phyloP scores from a whole-genome alignment of 2,797 vertebrate genomes.

The Danio albolineatus region DNA sequence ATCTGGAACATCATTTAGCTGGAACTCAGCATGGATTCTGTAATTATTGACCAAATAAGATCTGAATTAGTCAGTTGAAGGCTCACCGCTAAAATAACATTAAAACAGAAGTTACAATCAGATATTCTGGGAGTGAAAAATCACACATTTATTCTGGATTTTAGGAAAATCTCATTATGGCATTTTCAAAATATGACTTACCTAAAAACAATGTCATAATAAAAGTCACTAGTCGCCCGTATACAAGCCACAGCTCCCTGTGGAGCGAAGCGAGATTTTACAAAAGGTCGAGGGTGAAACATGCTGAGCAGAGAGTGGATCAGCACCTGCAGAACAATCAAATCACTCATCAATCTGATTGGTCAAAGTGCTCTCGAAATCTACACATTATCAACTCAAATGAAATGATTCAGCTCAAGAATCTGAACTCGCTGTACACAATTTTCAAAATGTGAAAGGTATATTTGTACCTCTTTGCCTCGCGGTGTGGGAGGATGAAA shows the following conservation, averaged over 20 bases:
- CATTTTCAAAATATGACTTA: slow-evolving; percentile 64
- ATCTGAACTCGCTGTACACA: background rate
- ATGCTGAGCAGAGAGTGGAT: slow-evolving; percentile 92
- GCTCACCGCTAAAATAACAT: background rate
- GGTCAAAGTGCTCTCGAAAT: background rate
- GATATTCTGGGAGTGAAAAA: background rate
- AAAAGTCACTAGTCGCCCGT: slow-evolving; percentile 88
- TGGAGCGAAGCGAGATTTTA: slow-evolving; percentile 93
- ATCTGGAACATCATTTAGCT: slow-evolving; percentile 94
- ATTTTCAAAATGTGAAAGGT: background rate
- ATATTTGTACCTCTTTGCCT: slow-evolving; percentile 89
- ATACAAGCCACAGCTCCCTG: slow-evolving; percentile 93
- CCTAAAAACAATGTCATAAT: slow-evolving; percentile 93
- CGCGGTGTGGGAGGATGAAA: slow-evolving; percentile 92
- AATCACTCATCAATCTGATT: background rate
- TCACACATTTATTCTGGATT: slow-evolving; percentile 7
- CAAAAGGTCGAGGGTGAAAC: slow-evolving; percentile 94
- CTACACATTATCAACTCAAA: background rate
- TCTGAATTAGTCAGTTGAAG: background rate
- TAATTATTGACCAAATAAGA: slow-evolving; percentile 28
- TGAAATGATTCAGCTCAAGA: background rate
- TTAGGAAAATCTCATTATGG: too few relatives aligned
- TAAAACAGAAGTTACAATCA: too few relatives aligned
- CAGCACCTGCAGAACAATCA: slow-evolving; percentile 77
- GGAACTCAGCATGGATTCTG: slow-evolving; percentile 98